Evolutionary conservation across 2,888 invertebrate genomes (phyloP).

Genomic region (Pomacea canaliculata): DNA sequence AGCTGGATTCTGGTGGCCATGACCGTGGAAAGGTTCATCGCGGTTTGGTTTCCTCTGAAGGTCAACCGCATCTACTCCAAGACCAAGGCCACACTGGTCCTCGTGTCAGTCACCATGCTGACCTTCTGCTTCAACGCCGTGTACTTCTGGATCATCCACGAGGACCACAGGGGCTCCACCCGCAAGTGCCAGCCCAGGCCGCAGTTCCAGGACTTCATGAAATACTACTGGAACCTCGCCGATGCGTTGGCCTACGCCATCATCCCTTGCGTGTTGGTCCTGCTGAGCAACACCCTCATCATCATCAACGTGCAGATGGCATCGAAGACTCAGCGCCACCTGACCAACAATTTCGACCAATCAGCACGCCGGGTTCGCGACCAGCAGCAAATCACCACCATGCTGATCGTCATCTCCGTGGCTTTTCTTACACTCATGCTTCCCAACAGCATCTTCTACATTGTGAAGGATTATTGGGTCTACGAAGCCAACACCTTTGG

Average conservation of each 20-base stretch:
- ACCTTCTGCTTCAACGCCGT: conserved; percentile 24
- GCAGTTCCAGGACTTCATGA: conserved; percentile 35
- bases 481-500: conserved; percentile 34
- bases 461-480: conserved; percentile 38
- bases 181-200: conserved; percentile 11
- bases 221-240: conserved; percentile 52
- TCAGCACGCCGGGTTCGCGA: conserved; percentile 43
- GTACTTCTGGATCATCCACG: conserved; percentile 29
- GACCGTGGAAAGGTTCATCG: conserved; percentile 59
- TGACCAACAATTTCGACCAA: conserved; percentile 41
- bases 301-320: conserved; percentile 44
- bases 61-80: conserved; percentile 42
- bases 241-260: conserved; percentile 50
- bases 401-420: conserved; percentile 54
- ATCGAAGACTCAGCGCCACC: conserved; percentile 30
- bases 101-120: conserved; percentile 39
- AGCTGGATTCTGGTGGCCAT: conserved; percentile 63
- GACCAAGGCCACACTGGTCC: conserved; percentile 34
- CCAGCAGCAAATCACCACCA: conserved; percentile 56
- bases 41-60: conserved; percentile 59
- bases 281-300: conserved; percentile 55
- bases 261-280: conserved; percentile 49
- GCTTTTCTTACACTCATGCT: conserved; percentile 51
- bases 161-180: conserved; percentile 6
- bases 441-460: conserved; percentile 55